Conservation (phyloP, 2,113 vertebrate species). For the Ciconia maguari region DNA sequence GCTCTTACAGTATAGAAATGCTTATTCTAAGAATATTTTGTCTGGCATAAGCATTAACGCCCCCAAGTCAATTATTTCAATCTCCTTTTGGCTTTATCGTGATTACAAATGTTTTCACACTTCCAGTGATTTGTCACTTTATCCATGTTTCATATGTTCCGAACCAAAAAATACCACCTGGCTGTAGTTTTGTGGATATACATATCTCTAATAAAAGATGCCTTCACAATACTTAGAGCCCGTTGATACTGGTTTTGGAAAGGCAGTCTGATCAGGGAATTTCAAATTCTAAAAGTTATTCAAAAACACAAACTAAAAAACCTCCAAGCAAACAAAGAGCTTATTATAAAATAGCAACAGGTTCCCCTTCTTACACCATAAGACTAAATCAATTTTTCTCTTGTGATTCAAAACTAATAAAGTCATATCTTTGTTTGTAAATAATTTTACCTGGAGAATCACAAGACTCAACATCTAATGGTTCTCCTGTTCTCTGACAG, state of each 20-base stretch:
- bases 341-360: neutral
- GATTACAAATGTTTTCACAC: neutral
- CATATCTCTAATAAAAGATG: neutral
- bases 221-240: neutral
- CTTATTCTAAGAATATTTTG: conserved; percentile 6
- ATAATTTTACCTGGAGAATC: neutral
- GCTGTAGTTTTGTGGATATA: neutral
- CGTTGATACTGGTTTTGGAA: neutral
- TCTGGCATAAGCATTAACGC: neutral
- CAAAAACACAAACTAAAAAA: neutral
- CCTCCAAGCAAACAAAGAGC: neutral
- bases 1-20: neutral
- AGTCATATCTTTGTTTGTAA: neutral
- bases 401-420: neutral
- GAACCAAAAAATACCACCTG: neutral
- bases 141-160: neutral
- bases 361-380: neutral
- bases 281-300: neutral
- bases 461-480: neutral
- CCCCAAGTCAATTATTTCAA: neutral
- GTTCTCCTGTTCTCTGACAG: neutral
- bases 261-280: neutral
- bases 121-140: neutral
- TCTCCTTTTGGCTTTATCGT: neutral
- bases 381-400: neutral